Evolutionary conservation across 2,888 invertebrate genomes (phyloP).

Genomic region (Parnassius glacialis): DNA sequence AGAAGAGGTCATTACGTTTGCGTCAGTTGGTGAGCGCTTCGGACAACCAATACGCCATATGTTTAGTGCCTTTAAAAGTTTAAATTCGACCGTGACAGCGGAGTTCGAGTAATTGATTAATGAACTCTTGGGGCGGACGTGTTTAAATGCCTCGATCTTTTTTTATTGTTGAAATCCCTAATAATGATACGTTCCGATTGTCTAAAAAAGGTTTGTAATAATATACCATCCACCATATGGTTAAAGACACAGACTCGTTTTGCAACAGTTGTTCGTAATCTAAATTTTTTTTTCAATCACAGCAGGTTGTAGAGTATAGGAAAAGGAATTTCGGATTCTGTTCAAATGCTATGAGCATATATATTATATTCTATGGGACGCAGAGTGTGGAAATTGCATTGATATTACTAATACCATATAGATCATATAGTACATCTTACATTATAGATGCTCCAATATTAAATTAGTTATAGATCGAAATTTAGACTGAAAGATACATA

Average conservation of each 20-base stretch:
- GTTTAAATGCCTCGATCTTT: conserved; percentile 68
- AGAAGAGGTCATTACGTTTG: conserved; percentile 64
- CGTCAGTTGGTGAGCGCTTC: conserved; percentile 74
- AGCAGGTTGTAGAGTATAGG: conserved; percentile 19
- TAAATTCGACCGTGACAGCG: conserved; percentile 69
- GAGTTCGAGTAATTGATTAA: conserved; percentile 76
- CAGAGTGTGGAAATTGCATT: conserved; percentile 21
- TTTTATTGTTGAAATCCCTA: conserved; percentile 71
- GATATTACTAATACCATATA: not conserved
- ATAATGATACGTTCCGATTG: conserved; percentile 77
- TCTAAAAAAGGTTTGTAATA: conserved; percentile 55
- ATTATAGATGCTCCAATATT: too few relatives aligned
- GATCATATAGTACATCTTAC: too few relatives aligned
- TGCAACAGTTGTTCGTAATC: conserved; percentile 39
- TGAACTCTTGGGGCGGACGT: conserved; percentile 69
- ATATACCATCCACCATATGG: conserved; percentile 64
- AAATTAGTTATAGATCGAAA: too few relatives aligned
- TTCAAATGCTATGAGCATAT: conserved; percentile 2
- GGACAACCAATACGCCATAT: conserved; percentile 62
- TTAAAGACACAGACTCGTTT: conserved; percentile 58
- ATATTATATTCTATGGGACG: conserved; percentile 1
- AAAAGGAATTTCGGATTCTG: conserved; percentile 20
- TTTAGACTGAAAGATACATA: too few relatives aligned
- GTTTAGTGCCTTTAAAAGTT: conserved; percentile 54
- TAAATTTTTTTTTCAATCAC: conserved; percentile 14